Evolutionary conservation across 2,888 invertebrate genomes (phyloP), one percentile per base, ranked within the genome.

Genomic region (Miltochrista miniata): DNA sequence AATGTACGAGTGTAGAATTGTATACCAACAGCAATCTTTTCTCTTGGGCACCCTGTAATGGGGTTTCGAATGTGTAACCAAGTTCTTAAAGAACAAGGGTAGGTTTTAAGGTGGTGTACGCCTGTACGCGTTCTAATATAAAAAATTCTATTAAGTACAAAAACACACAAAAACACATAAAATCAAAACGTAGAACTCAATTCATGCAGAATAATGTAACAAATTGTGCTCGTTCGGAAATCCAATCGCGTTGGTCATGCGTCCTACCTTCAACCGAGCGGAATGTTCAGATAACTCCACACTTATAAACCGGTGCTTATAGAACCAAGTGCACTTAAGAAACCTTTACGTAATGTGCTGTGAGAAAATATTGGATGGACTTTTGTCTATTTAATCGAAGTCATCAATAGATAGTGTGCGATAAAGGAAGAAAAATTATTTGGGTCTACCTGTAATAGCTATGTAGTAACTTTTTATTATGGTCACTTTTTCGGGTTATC

Each of bases 1-100:
- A 94, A 97, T 0, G 94, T 91, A 46, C 94, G 92, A 0, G 96
- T 96, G 59, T 96, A 96, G 7, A 94, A 89, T 0, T 95, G 95
- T 29, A 96, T 79, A 0, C 97, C 96, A 0, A 96, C 59, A 0
- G 94, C 84, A 0, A 97, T 64, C 74, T 96, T 96, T 1, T 93
- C 82, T 0, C 92, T 81, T 56, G 90, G 84, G 1, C 81, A 76
- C 1, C 90, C 90, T 90, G 43, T 10, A 15, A 36, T 11, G n/a
- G n/a, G n/a, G n/a, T n/a, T n/a, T n/a, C n/a, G n/a, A n/a, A n/a
- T n/a, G n/a, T n/a, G n/a, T n/a, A n/a, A n/a, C n/a, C n/a, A n/a
- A n/a, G n/a, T n/a, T n/a, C n/a, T n/a, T n/a, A n/a, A n/a, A n/a
- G n/a, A n/a, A n/a, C n/a, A n/a, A n/a, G n/a, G n/a, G n/a, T n/a